A percentile compares a stretch with the other conserved stretches of the same genome.
phyloP scores from a whole-genome alignment of 1,140 invertebrate species.

The Pissodes strobi region DNA sequence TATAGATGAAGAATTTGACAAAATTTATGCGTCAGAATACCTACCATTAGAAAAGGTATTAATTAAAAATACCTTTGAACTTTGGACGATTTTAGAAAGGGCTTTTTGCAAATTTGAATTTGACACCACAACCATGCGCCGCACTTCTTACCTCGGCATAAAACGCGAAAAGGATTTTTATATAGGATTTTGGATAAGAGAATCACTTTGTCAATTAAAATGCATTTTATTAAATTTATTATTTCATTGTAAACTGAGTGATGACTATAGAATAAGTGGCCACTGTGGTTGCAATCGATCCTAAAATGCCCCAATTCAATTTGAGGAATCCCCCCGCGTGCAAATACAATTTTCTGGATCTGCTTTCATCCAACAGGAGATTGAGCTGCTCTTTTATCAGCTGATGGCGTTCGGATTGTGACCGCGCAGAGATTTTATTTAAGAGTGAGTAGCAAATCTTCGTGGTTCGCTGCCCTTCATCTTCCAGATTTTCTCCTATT shows the following conservation, averaged over 20 bases:
- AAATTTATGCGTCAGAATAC: no score
- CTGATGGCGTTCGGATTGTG: not conserved
- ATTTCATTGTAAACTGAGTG: slow-evolving; percentile 18
- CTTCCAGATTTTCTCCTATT: slow-evolving; percentile 10
- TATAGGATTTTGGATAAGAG: no score
- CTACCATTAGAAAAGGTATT: no score
- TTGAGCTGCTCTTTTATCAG: slow-evolving; percentile 7
- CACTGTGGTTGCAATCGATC: slow-evolving; percentile 19
- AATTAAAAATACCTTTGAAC: no score
- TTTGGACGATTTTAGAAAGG: no score
- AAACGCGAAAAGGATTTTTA: no score
- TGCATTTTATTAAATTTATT: no score
- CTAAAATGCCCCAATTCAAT: slow-evolving; percentile 18
- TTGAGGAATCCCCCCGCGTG: slow-evolving; percentile 14
- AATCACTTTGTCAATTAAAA: no score
- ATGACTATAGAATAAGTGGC: slow-evolving; percentile 23
- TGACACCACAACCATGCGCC: no score
- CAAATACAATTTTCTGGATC: not conserved
- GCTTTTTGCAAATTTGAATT: no score
- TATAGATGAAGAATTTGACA: no score
- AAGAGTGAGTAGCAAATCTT: not conserved
- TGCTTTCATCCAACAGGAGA: slow-evolving; percentile 5
- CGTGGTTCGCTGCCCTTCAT: slow-evolving; percentile 7
- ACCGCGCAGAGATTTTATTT: not conserved
- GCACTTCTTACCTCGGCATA: no score